A percentile compares a stretch with the other conserved stretches of the same genome.
Conservation (phyloP, 2,888 invertebrate genomes). For the Cephus pygmeus region DNA sequence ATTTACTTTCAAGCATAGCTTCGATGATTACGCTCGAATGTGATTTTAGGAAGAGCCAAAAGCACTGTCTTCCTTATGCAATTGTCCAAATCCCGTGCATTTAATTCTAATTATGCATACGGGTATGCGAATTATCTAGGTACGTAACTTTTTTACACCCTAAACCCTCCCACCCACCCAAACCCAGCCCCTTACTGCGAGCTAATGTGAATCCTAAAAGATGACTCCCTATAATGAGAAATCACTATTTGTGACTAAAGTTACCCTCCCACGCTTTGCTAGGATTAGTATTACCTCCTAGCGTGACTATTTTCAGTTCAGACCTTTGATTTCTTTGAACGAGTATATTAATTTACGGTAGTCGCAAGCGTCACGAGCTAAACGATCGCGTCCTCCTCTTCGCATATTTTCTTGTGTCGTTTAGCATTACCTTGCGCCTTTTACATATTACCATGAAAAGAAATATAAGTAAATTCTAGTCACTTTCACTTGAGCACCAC, state of each 20-base stretch:
- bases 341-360: constrained; percentile 2
- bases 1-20: background rate
- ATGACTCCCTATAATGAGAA: background rate
- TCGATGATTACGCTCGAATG: background rate
- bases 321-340: constrained; percentile 27
- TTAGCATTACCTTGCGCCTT: background rate
- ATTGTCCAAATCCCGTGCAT: background rate
- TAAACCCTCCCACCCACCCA: background rate
- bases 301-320: constrained; percentile 34
- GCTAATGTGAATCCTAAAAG: background rate
- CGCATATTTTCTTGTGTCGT: background rate
- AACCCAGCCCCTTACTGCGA: background rate
- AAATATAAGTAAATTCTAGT: background rate
- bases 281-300: constrained; percentile 15
- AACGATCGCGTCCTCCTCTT: background rate
- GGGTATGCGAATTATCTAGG: background rate
- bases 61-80: background rate
- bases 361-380: background rate
- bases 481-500: background rate
- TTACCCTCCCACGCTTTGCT: background rate
- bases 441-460: background rate
- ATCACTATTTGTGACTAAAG: constrained; percentile 1
- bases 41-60: background rate
- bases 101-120: constrained; percentile 4
- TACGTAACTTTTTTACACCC: background rate